A percentile compares a stretch with the other conserved stretches of the same genome.
Evolutionary conservation across 2,797 vertebrate species (phyloP).

Genomic region (Sebastes oblongus): DNA sequence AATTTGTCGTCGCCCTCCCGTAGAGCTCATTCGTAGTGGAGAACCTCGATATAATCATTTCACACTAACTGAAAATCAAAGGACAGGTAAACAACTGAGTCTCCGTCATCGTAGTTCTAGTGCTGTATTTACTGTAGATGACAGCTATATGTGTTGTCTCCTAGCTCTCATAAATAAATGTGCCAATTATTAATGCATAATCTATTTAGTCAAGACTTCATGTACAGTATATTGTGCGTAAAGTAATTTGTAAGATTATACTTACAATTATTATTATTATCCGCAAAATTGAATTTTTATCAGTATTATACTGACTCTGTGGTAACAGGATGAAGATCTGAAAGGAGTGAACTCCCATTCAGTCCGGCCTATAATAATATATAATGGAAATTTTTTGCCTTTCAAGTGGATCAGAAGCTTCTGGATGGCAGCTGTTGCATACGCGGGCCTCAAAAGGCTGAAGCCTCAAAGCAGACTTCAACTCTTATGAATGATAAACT

Average conservation of each 20-base stretch:
- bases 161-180: constrained; percentile 91
- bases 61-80: constrained; percentile 83
- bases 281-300: constrained; percentile 80
- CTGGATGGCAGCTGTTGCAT: constrained; percentile 71
- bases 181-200: constrained; percentile 96
- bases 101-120: constrained; percentile 83
- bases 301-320: constrained; percentile 88
- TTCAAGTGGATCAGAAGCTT: constrained; percentile 52
- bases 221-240: constrained; percentile 92
- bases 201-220: constrained; percentile 89
- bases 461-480: constrained; percentile 36
- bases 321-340: constrained; percentile 81
- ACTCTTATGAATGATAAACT: neutral
- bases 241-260: constrained; percentile 90
- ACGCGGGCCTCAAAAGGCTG: constrained; percentile 15
- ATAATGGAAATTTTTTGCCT: constrained; percentile 61
- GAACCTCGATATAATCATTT: constrained; percentile 73
- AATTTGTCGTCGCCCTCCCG: constrained; percentile 69
- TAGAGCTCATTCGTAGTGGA: constrained; percentile 71
- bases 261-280: constrained; percentile 83
- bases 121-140: constrained; percentile 89
- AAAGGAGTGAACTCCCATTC: constrained; percentile 65
- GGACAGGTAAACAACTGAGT: constrained; percentile 72
- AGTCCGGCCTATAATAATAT: constrained; percentile 55
- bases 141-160: constrained; percentile 85